Base-by-base conservation (phyloP, 2,888 invertebrate species). In the Ommatoiulus sabulosus region DNA sequence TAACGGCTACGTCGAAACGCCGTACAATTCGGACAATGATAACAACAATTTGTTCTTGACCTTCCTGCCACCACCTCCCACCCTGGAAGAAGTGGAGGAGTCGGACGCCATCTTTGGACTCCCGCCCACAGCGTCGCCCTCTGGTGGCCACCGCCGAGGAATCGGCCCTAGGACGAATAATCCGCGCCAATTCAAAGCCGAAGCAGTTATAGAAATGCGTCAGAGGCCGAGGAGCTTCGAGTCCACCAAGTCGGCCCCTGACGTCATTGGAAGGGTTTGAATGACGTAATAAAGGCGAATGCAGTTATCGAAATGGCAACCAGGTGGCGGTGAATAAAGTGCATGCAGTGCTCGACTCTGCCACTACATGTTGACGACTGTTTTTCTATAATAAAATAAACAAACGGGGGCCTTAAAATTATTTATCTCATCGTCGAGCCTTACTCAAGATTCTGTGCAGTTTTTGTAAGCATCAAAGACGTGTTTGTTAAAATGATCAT, bases 171-270 rank as follows among this genome's bases (percentile, higher is more conserved):
- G 48, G 85, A 44, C 44, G 15, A 35, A 48, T 3, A 63, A 89
- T n/a, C 80, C 89, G 89, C 92, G 92, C 0, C 91, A 92, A 90
- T 94, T 94, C 92, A 93, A 94, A 89, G 95, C 95, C 8, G 95
- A 95, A 91, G 95, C 95, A 3, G 94, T 94, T 89, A 95, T 95
- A 90, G 89, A 86, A 90, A 90, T 72, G 87, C 57, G 80, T 17
- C 57, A 89, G 72, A 44, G 86, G 85, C 90, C 87, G 5, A 48
- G 90, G 12, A 90, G 90, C 48, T 90, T 90, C 72, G 96, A 97
- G 92, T 97, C 97, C 89, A 96, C 97, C 89, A 96, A 97, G 91
- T 97, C 97, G 89, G 97, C 97, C 0, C 97, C 97, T 87, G 97
- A 97, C 93, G 97, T 97, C 91, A 97, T 97, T 92, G 97, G 88